These are phyloP conservation scores for Ailuropoda melanoleuca DNA, from an alignment of 2,113 vertebrate genomes.

Conservation along the genomic window DNA sequence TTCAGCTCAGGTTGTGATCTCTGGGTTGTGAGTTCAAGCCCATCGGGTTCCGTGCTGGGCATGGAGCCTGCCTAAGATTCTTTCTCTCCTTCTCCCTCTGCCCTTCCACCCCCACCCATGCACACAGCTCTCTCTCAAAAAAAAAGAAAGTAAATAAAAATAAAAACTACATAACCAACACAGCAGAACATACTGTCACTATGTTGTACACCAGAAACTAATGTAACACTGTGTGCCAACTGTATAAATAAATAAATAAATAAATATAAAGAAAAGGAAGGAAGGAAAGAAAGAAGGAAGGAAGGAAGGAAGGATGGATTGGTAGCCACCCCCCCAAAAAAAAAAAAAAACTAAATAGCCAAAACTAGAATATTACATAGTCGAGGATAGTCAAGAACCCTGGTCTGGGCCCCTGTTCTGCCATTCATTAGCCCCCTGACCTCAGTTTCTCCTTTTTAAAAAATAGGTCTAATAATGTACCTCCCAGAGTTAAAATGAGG, in stretches of 20 bases:
- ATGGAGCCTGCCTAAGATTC: not conserved
- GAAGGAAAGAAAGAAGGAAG: not conserved
- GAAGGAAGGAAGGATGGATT: not conserved
- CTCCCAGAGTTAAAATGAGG: not conserved
- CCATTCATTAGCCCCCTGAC: not conserved
- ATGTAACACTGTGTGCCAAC: not conserved
- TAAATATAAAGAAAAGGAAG: too few relatives aligned
- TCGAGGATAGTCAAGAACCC: not conserved
- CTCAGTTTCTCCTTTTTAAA: not conserved
- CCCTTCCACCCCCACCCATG: not conserved
- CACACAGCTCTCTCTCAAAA: not conserved
- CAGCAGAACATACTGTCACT: not conserved
- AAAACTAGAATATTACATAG: not conserved
- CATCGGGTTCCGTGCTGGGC: not conserved
- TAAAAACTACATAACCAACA: not conserved
- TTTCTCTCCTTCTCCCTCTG: not conserved
- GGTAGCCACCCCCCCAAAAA: not conserved
- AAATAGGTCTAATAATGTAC: not conserved
- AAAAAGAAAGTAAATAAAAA: not conserved
- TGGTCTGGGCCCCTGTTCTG: not conserved
- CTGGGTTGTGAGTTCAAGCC: not conserved
- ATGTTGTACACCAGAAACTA: not conserved
- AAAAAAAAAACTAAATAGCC: not conserved
- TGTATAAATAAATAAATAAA: not conserved
- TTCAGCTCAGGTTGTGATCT: not conserved